Evolutionary conservation across 2,113 vertebrate genomes (phyloP).

Genomic region (Leucoraja erinaceus): DNA sequence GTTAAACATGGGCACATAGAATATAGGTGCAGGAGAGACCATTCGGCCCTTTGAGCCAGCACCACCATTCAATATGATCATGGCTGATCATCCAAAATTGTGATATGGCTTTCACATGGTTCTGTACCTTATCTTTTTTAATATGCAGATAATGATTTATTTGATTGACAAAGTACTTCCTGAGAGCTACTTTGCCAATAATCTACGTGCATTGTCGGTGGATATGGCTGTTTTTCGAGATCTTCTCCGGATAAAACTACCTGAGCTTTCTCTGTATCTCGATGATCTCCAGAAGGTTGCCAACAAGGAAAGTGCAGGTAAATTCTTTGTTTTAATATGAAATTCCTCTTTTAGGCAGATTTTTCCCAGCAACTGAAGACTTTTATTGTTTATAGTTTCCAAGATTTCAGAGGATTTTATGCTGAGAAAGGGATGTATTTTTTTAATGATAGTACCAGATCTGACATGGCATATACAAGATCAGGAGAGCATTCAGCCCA

Average conservation of each 20-base stretch:
- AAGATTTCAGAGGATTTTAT: not conserved
- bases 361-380: not conserved
- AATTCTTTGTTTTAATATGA: slow-evolving; percentile 35
- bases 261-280: slow-evolving; percentile 75
- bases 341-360: not conserved
- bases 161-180: slow-evolving; percentile 97
- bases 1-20: no score
- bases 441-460: not conserved
- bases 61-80: no score
- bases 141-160: slow-evolving; percentile 90
- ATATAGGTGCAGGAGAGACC: no score
- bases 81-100: no score
- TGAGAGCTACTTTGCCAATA: slow-evolving; percentile 97
- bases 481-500: not conserved
- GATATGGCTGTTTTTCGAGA: slow-evolving; percentile 87
- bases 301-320: slow-evolving; percentile 76
- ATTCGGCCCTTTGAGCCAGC: no score
- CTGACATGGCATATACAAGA: not conserved
- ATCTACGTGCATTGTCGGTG: slow-evolving; percentile 85
- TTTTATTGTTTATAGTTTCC: not conserved
- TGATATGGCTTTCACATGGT: not conserved
- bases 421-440: not conserved
- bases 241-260: slow-evolving; percentile 72
- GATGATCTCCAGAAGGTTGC: slow-evolving; percentile 72
- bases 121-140: slow-evolving; percentile 25